Base-by-base conservation (phyloP, 2,797 vertebrate genomes). In the Brachymystax lenok region DNA sequence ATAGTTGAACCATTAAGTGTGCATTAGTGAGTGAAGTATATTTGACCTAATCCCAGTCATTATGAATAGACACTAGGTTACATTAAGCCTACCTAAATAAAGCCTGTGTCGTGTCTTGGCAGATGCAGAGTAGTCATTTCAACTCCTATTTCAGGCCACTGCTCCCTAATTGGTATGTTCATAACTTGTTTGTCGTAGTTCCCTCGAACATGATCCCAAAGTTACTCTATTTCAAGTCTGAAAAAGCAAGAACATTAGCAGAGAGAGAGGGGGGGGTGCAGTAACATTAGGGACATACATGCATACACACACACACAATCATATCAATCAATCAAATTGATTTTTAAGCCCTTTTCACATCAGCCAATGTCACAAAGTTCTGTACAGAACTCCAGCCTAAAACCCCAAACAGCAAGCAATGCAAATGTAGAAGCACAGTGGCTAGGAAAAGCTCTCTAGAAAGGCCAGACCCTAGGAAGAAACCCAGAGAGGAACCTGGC, bases 1-100 rank as follows among this genome's bases (percentile, higher is more conserved):
- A 93, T 92, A 90, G 84, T 75, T 77, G 82, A 90, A 80, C 90
- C 91, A 94, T 95, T 94, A 94, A 87, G 83, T 83, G 73, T 91
- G 89, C 91, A 93, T 93, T 94, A 92, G 92, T 72, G 80, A 90
- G 85, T 83, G 84, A 88, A 90, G 89, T 89, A 84, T 89, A 89
- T 92, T 92, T 91, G 90, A 90, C 89, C 86, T 88, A 90, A 91
- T 88, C 88, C 83, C 85, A 78, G 81, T 91, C 84, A 86, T 90
- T 85, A 87, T 80, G 84, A 92, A 88, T 85, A 90, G 89, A 91
- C 86, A 93, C 93, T 92, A 92, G 81, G 74, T 74, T 88, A 84
- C 90, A 93, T 92, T 91, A 90, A 91, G 88, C 81, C 86, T 80
- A 85, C 84, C 86, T 89, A 91, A 88, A 93, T 91, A 90, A 92